Base-by-base conservation (phyloP, 2,797 vertebrate genomes). In the Adelosebastes latens region DNA sequence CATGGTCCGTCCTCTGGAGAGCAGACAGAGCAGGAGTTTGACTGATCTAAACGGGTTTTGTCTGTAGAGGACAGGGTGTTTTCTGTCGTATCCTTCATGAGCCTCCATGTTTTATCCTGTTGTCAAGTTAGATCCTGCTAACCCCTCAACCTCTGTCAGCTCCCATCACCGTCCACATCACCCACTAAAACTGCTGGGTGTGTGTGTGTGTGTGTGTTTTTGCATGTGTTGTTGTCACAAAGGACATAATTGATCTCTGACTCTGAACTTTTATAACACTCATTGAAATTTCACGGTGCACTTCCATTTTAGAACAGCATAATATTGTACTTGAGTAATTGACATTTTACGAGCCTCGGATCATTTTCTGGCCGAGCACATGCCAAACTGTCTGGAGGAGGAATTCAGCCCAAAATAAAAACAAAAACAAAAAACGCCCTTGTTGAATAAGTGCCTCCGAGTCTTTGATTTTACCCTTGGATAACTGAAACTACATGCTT, bases 121-220 rank as follows among this genome's bases (percentile, higher is more conserved):
- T 87, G 87, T 89, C 86, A 83, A 75, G 72, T 77, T 69, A 72
- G 56, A 68, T 86, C 58, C 81, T n/a, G 32, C 76, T 81, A 60
- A 81, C 87, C 72, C 84, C 76, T 65, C 12, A 59, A 59, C 79
- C 80, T 80, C 85, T 88, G 89, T 89, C 90, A 91, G 78, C 80
- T 86, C 70, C 70, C 67, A 89, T 92, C 80, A 85, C 56, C 6
- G 53, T 88, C 87, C 8, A 16, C 80, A 67, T 72, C 42, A 20
- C 24, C 29, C 58, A 27, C 60, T 46, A 1, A 65, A 58, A 70
- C 64, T 1, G 22, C 67, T 24, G 4, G 0, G 18, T 68, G 52
- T 58, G n/a, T 69, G 32, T 46, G 39, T 55, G 68, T 25, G 27
- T 49, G 8, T 39, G 34, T 63, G 27, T 32, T 46, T 10, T 16